Base-by-base conservation (phyloP, 2,888 invertebrate species). In the Chesias legatella region DNA sequence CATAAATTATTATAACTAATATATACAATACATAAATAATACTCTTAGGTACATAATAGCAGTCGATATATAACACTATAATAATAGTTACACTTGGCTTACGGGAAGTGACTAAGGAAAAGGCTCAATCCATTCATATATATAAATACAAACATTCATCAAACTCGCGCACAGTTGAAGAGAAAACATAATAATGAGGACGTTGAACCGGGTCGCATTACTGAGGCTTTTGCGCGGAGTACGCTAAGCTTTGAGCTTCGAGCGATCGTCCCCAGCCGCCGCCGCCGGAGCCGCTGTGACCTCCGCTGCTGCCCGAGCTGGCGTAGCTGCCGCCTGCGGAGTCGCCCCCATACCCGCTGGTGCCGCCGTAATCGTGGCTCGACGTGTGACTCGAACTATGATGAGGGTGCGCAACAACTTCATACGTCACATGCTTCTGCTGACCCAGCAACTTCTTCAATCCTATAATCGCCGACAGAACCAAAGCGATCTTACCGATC, bases 401-500 rank as follows among this genome's bases (percentile, higher is more conserved):
- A 63, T 95, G 95, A 36, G 95, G 95, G 74, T 95, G 95, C 0
- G 94, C 92, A 0, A 95, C 94, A 22, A 95, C 95, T 72, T 95
- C 95, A 69, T 95, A 95, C 3, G 95, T 95, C 51, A 95, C 95
- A 67, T 95, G 95, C 70, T 95, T 95, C 79, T 94, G 93, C 67
- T 93, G 92, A 1, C 93, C 92, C 53, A 95, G 79, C 33, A 95
- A 84, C 73, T 95, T 95, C 90, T 95, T 95, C 73, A 95, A 79
- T 1, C 95, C 95, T 63, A 95, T 95, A 43, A 95, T 93, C 34
- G 94, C 93, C 0, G 95, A 94, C 31, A 95, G 89, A 29, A 95
- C 94, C 51, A 95, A 88, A 17, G 95, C 95, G 64, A 95, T 91
- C 82, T 95, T 95, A 72, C 95, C 95, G 63, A 95, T 93, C 53